Base-by-base conservation (phyloP, 2,888 invertebrate genomes). In the Campoletis raptor region DNA sequence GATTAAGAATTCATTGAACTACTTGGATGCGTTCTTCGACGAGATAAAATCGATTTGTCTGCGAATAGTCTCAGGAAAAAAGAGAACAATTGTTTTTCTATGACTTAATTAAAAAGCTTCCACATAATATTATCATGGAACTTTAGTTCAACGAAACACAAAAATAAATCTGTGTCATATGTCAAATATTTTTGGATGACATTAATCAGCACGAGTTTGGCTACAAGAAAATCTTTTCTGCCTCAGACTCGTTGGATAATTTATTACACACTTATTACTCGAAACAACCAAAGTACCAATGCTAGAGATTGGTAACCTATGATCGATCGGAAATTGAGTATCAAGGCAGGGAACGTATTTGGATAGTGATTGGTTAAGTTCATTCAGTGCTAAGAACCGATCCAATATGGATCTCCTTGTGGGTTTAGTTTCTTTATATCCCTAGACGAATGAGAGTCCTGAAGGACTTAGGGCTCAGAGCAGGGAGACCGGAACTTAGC, bases 371-470 rank as follows among this genome's bases (percentile, higher is more conserved):
- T n/a, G 57, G 12, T 8, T 45, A 30, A 45, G 10, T 61, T 18
- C 45, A 45, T 70, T 70, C 61, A 36, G 54, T 30, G 54, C 30
- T 70, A 45, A 5, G 45, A 45, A 80, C 57, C 57, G 42, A 69
- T 45, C 70, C 40, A 70, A 67, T 57, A 24, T 24, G 42, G 54
- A 42, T 42, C 54, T 42, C n/a, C 70, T 45, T 45, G 72, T 37
- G 61, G 72, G 42, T 61, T 69, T 80, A 80, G 15, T 48, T 45
- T 64, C 61, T 72, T 64, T 37, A 45, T 64, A 64, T 64, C 15
- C 72, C 64, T 70, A 48, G 36, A 8, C 24, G 40, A 64, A 72
- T 72, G 70, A 66, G 15, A 64, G 52, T 48, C 61, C 72, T 40
- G 12, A 70, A 70, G 61, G 70, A 61, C 69, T 70, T 21, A 61